Evolutionary conservation across 2,888 invertebrate species (phyloP), one percentile per base, ranked within the genome.

Genomic region (Ophion obscuratus): DNA sequence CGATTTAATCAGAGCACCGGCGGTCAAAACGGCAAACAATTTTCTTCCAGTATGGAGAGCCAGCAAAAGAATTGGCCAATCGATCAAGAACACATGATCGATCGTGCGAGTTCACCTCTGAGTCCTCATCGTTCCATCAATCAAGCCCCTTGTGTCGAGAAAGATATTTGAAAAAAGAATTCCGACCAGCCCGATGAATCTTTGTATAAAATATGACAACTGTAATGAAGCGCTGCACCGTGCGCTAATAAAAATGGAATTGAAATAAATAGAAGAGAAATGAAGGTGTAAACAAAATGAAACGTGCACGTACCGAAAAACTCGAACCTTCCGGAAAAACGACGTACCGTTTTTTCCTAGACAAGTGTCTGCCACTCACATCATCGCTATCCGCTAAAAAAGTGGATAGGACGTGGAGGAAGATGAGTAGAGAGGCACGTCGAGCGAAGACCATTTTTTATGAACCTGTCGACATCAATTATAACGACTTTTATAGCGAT

Each of bases 261-360:
- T 53, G 53, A 53, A 24, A 61, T 11, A 53, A 24, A 61, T 11
- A 61, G 24, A 24, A 2, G 61, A 31, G 31, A 20, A 31, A 64
- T 27, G 17, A 31, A 14, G 31, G 31, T 31, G 27, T 6, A 11
- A 31, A 64, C 14, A 64, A 75, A 27, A 73, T 24, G 36, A 47
- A 73, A 40, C 36, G 53, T 83, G 71, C 20, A 95, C 96, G 96
- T 91, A 96, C 96, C 84, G 96, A 96, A 94, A 96, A 96, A 93
- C 96, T 96, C 14, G 96, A 96, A 20, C 96, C 96, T 92, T 96
- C 96, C 0, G 96, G 96, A 94, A 97, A 97, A 40, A 96, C 96
- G 14, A 96, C 95, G 90, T 96, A 96, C 90, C 97, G 95, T 89
- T 95, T 96, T 85, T 94, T 95, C 82, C 96, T 95, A 0, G 96